Base-by-base conservation (phyloP, 2,113 vertebrate species). In the Condylura cristata region DNA sequence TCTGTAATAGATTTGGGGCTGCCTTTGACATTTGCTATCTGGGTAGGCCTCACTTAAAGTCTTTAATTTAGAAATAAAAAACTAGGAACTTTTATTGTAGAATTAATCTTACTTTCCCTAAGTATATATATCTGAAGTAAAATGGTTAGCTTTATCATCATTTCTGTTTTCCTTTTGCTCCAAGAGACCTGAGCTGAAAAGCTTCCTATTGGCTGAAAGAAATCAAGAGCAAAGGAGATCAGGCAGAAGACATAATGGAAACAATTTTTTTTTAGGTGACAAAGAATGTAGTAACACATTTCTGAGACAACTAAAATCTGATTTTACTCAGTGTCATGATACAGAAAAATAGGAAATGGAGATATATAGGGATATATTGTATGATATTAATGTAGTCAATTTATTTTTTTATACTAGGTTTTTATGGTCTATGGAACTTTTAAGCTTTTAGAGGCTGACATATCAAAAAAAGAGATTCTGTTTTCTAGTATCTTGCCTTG, bases 31-130 rank as follows among this genome's bases (percentile, higher is more conserved):
- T 44, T 63, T 90, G 30, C 28, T 66, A 12, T 60, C 4, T 65
- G 32, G 24, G 28, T 60, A 41, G 65, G 28, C 6, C 37, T 58
- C 82, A 51, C 70, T 86, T 75, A 75, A 83, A 82, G 60, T 74
- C 7, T 88, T 89, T 8, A 85, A 70, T 63, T 86, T 32, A 87
- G 46, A 95, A 79, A 80, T 48, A 37, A 20, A 78, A 93, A 83
- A 24, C 24, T 24, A 72, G 9, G 20, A 6, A 3, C 11, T 76
- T 53, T 75, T 89, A 68, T 48, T 20, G 41, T 11, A 79, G 34
- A 44, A 41, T 80, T 20, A 51, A 75, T 79, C 14, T 83, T 82
- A 89, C 20, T 91, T 96, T 51, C 51, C n/a, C 30, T 28, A 86
- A 91, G 60, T 12, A 34, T 28, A 66, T 51, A 65, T 4, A 74